Evolutionary conservation across 1,140 invertebrate species (phyloP).

Genomic region (Zaprionus capensis): DNA sequence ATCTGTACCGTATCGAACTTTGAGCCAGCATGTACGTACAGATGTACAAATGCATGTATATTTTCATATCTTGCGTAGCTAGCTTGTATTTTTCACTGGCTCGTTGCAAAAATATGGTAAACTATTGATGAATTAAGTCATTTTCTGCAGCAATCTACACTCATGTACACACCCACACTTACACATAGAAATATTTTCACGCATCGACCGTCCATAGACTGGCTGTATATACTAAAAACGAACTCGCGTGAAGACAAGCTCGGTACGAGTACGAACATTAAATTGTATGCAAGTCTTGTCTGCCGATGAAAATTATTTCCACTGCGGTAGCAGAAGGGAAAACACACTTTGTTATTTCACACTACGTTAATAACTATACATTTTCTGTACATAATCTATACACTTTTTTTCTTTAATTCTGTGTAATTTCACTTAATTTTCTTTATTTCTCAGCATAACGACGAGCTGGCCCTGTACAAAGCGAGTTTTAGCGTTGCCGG

Average conservation of each 20-base stretch:
- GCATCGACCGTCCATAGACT: slow-evolving; percentile 78
- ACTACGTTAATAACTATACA: slow-evolving; percentile 49
- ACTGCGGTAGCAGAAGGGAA: slow-evolving; percentile 41
- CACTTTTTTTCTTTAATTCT: slow-evolving; percentile 59
- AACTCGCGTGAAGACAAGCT: slow-evolving; percentile 77
- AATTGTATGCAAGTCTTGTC: slow-evolving; percentile 73
- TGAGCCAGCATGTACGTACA: slow-evolving; percentile 43
- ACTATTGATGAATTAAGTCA: slow-evolving; percentile 52
- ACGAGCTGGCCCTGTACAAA: slow-evolving; percentile 67
- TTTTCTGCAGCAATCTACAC: slow-evolving; percentile 46
- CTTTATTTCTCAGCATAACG: slow-evolving; percentile 71
- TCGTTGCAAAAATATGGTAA: slow-evolving; percentile 47
- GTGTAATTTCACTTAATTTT: slow-evolving; percentile 75
- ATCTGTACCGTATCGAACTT: slow-evolving; percentile 64
- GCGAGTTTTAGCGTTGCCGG: slow-evolving; percentile 58
- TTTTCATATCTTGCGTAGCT: slow-evolving; percentile 25
- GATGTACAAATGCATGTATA: slow-evolving; percentile 15
- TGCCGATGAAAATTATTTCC: slow-evolving; percentile 58
- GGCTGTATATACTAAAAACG: slow-evolving; percentile 77
- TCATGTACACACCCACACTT: slow-evolving; percentile 64
- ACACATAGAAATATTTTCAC: slow-evolving; percentile 82
- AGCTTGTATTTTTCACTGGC: slow-evolving; percentile 55
- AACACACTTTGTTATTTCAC: slow-evolving; percentile 45
- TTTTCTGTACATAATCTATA: slow-evolving; percentile 61
- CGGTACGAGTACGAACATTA: slow-evolving; percentile 70